These are phyloP conservation scores for Dioctria linearis DNA, from an alignment of 2,888 invertebrate genomes.

Conservation along the genomic window DNA sequence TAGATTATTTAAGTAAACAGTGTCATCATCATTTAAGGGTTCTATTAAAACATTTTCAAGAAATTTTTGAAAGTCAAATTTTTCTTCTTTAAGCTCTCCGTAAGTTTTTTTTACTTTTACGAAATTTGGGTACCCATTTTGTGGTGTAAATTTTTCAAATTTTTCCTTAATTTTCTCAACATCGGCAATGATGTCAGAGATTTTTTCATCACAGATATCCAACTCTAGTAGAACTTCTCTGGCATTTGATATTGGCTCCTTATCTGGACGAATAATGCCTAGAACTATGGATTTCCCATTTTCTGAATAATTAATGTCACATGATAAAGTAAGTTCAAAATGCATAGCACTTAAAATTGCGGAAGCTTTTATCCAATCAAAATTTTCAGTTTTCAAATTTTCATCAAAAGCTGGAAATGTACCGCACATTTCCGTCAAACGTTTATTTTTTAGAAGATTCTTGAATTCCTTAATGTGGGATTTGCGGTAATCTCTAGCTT, in stretches of 20 bases:
- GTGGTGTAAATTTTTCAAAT: constrained; percentile 1
- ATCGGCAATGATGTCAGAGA: constrained; percentile 18
- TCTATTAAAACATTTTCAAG: background rate
- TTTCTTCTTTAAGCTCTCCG: background rate
- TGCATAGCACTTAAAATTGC: constrained; percentile 14
- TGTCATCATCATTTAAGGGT: constrained; percentile 1
- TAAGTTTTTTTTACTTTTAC: background rate
- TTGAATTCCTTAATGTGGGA: constrained; percentile 15
- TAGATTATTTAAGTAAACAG: constrained; percentile 18
- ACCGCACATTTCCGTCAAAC: background rate
- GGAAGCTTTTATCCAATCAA: constrained; percentile 17
- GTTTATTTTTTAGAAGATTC: constrained; percentile 12
- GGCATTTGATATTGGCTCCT: background rate
- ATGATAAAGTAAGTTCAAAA: background rate
- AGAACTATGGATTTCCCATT: too few species aligned
- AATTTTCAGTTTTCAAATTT: constrained; percentile 6
- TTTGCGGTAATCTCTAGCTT: constrained; percentile 21
- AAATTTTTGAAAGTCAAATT: constrained; percentile 12
- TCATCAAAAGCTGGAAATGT: constrained; percentile 35
- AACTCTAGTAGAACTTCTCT: background rate
- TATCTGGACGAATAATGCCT: background rate
- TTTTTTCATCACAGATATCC: constrained; percentile 3
- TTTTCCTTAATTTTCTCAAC: background rate
- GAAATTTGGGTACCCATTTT: background rate
- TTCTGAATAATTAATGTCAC: background rate